phyloP scores from a whole-genome alignment of 2,797 vertebrate genomes.

The Acrossocheilus wenchowensis region DNA sequence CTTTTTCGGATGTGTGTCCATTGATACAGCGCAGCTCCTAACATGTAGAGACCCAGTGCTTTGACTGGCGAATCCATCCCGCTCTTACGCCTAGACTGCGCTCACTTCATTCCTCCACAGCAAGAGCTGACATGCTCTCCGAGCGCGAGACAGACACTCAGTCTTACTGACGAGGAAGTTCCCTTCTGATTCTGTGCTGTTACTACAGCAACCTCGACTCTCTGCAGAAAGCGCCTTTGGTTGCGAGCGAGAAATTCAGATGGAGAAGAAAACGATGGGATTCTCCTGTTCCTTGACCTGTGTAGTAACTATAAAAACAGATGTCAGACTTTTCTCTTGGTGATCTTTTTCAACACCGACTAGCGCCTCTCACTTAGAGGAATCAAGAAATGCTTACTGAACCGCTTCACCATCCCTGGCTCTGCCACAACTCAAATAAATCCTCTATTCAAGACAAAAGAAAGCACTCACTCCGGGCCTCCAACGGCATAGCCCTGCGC shows the following conservation, averaged over 20 bases:
- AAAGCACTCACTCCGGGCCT: conserved; percentile 39
- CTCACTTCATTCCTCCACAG: conserved; percentile 58
- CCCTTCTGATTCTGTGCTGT: conserved; percentile 51
- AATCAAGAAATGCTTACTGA: conserved; percentile 49
- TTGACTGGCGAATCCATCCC: conserved; percentile 50
- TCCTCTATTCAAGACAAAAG: conserved; percentile 44
- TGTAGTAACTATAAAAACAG: conserved; percentile 36
- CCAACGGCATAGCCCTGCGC: conserved; percentile 16
- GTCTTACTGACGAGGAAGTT: conserved; percentile 56
- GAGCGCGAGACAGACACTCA: conserved; percentile 37
- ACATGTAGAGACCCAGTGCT: conserved; percentile 29
- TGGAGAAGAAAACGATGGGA: conserved; percentile 25
- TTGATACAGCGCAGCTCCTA: conserved; percentile 34
- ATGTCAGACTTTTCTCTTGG: conserved; percentile 33
- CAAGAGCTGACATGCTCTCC: conserved; percentile 54
- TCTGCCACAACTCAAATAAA: conserved; percentile 54
- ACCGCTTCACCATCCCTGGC: conserved; percentile 49
- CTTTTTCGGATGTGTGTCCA: conserved; percentile 10
- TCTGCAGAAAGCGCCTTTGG: conserved; percentile 22
- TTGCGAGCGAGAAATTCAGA: conserved; percentile 24
- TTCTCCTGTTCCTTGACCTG: conserved; percentile 37
- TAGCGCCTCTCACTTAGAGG: conserved; percentile 21
- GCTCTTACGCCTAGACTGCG: conserved; percentile 16
- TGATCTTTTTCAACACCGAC: conserved; percentile 33
- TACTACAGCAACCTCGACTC: conserved; percentile 52